These are phyloP conservation scores for Drosophila borealis DNA, from an alignment of 2,888 invertebrate species.

Conservation along the genomic window DNA sequence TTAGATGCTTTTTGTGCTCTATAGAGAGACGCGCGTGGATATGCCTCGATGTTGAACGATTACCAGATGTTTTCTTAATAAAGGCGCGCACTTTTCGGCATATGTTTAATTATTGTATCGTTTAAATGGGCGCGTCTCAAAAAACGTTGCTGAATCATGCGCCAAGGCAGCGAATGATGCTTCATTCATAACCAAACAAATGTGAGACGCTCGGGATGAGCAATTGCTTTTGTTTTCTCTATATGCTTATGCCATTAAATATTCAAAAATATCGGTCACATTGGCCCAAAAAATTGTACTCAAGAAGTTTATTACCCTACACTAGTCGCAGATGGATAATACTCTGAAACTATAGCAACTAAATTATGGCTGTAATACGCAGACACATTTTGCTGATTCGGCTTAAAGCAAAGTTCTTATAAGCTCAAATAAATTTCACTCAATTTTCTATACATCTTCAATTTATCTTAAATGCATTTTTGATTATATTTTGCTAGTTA, in stretches of 20 bases:
- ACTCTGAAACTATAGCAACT: neutral
- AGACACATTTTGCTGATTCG: too few species aligned
- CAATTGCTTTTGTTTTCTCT: neutral
- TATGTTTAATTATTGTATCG: constrained; percentile 6
- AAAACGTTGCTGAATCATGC: constrained; percentile 10
- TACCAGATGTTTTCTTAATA: constrained; percentile 68
- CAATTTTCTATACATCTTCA: too few species aligned
- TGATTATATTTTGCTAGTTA: too few species aligned
- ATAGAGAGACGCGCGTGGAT: neutral
- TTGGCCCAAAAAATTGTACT: neutral
- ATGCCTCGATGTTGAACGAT: constrained; percentile 53
- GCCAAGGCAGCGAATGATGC: constrained; percentile 15
- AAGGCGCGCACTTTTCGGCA: constrained; percentile 19
- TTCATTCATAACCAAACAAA: constrained; percentile 12
- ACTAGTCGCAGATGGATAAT: neutral
- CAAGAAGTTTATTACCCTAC: neutral
- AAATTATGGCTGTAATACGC: too few species aligned
- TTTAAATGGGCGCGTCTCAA: constrained; percentile 19
- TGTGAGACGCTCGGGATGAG: neutral
- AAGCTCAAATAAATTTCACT: too few species aligned
- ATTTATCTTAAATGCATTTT: too few species aligned
- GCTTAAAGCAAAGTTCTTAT: too few species aligned
- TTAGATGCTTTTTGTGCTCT: neutral
- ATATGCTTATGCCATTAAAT: neutral
- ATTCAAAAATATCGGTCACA: too few species aligned